Conservation (phyloP, 2,797 vertebrate genomes). For the Phyllotis vaccarum region DNA sequence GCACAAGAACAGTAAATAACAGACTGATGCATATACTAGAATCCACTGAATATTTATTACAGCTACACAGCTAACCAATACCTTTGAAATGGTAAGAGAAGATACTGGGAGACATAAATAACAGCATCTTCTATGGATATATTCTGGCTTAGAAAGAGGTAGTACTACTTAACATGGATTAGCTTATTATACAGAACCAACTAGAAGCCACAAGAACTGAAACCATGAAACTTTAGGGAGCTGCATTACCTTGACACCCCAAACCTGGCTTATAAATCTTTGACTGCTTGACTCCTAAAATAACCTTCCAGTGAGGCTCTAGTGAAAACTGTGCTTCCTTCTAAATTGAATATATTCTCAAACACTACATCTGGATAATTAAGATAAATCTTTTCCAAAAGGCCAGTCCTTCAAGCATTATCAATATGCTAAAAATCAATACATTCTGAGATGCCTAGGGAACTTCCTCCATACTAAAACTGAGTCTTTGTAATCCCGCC, state of each 20-base stretch:
- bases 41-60: not conserved
- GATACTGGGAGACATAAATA: not conserved
- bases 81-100: not conserved
- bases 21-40: not conserved
- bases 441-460: not conserved
- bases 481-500: not conserved
- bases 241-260: not conserved
- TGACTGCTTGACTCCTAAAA: not conserved
- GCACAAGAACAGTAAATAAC: not conserved
- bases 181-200: not conserved
- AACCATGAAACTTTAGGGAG: not conserved
- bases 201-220: not conserved
- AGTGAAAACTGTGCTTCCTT: not conserved
- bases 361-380: not conserved
- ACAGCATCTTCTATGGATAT: not conserved
- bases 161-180: not conserved
- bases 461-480: not conserved
- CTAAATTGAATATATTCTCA: not conserved
- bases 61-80: not conserved
- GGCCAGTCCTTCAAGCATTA: not conserved
- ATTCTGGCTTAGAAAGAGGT: not conserved
- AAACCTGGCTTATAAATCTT: not conserved
- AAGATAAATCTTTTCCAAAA: not conserved
- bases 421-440: not conserved
- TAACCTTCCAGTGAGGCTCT: not conserved